Conservation (phyloP, 2,797 vertebrate genomes). For the Harpagifer antarcticus region DNA sequence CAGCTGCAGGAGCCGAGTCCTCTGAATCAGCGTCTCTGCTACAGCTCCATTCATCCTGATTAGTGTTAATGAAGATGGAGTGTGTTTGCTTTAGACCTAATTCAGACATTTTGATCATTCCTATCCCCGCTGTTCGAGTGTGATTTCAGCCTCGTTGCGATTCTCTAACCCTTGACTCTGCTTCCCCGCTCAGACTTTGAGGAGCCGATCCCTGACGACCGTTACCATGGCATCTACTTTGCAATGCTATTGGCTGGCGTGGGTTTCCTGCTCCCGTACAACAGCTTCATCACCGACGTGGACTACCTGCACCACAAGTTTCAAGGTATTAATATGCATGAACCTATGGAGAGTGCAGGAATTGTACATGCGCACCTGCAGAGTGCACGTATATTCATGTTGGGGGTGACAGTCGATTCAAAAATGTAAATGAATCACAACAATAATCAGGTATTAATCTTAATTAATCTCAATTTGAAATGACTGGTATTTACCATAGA, state of each 20-base stretch:
- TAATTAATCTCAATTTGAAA: no score
- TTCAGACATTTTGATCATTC: conserved; percentile 30
- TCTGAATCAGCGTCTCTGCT: not conserved
- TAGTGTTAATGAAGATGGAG: conserved; percentile 29
- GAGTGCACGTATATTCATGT: not conserved
- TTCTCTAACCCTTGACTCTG: conserved; percentile 40
- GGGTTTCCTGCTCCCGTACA: conserved; percentile 97
- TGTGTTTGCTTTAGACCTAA: conserved; percentile 8
- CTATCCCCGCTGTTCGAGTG: not conserved
- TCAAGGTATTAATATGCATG: conserved; percentile 83
- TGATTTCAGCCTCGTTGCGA: conserved; percentile 25
- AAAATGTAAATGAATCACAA: no score
- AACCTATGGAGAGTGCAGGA: not conserved
- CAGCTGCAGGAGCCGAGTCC: conserved; percentile 3
- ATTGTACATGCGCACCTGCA: not conserved
- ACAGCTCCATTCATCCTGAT: conserved; percentile 38
- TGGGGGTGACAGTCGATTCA: not conserved
- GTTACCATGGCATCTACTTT: conserved; percentile 97
- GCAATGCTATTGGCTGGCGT: conserved; percentile 97
- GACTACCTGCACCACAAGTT: conserved; percentile 98
- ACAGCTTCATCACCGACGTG: conserved; percentile 98
- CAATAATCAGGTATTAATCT: no score
- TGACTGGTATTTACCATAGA: no score
- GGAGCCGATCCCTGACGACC: conserved; percentile 91
- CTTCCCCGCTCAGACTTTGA: conserved; percentile 80